These are phyloP conservation scores for Coranthus polyacanthus DNA, from an alignment of 2,797 vertebrate genomes.

Conservation along the genomic window DNA sequence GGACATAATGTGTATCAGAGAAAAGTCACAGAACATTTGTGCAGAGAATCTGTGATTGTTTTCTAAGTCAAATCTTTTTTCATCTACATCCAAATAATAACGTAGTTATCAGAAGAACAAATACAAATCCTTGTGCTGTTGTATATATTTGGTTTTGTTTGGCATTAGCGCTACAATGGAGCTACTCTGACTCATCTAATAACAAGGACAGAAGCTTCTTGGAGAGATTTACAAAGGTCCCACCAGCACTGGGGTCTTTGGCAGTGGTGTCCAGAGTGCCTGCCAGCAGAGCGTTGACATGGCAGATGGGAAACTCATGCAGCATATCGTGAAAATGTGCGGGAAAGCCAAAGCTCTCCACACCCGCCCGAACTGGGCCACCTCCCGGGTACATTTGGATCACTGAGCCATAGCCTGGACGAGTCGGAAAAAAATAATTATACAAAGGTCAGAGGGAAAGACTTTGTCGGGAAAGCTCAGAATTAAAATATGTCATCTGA, in stretches of 20 bases:
- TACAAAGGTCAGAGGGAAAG: slow-evolving; percentile 16
- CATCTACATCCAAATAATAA: no score
- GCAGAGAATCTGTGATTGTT: not conserved
- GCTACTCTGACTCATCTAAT: not conserved
- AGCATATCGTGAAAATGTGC: slow-evolving; percentile 89
- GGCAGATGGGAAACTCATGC: slow-evolving; percentile 94
- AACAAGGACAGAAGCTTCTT: slow-evolving; percentile 17
- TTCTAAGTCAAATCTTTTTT: not conserved
- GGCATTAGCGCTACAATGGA: not conserved
- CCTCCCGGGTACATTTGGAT: slow-evolving; percentile 96
- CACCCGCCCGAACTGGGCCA: slow-evolving; percentile 90
- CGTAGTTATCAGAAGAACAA: not conserved
- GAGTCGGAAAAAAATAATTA: slow-evolving; percentile 21
- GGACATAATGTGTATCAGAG: not conserved
- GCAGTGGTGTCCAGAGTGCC: slow-evolving; percentile 83
- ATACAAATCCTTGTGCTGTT: not conserved
- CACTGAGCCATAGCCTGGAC: slow-evolving; percentile 93
- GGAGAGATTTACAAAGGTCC: not conserved
- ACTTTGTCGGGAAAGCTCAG: not conserved
- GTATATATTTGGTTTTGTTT: not conserved
- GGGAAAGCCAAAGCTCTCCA: slow-evolving; percentile 96
- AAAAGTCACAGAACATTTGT: no score
- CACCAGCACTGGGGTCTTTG: slow-evolving; percentile 67
- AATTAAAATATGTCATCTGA: not conserved
- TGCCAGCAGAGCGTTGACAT: slow-evolving; percentile 91